A percentile compares a stretch with the other conserved stretches of the same genome.
These are phyloP conservation scores for Porites australiensis DNA, from an alignment of 64 coral and sea anemone genomes.

Conservation along the genomic window DNA sequence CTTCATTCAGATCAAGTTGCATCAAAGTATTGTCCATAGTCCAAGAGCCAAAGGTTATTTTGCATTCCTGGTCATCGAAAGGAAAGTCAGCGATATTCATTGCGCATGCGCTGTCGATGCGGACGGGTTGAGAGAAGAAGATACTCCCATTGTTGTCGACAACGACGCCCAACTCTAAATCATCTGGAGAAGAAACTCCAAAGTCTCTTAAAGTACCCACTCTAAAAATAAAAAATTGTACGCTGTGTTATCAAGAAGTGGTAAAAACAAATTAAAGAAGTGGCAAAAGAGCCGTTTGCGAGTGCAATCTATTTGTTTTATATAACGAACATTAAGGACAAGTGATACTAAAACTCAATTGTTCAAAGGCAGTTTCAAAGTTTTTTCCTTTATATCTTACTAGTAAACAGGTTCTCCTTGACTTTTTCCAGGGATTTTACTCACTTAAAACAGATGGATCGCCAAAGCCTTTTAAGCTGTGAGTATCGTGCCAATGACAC, in stretches of 20 bases:
- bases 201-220: constrained; percentile 52
- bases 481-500: too few species aligned
- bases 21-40: constrained; percentile 48
- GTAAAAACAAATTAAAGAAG: neutral
- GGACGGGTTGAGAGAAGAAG: constrained; percentile 62
- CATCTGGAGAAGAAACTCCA: constrained; percentile 49
- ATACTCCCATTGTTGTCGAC: constrained; percentile 35
- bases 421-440: too few species aligned
- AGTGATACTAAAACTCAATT: too few species aligned
- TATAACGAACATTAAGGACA: too few species aligned
- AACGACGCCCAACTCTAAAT: constrained; percentile 46
- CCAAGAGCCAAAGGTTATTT: constrained; percentile 82
- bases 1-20: constrained; percentile 2
- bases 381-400: too few species aligned
- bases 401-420: too few species aligned
- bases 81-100: constrained; percentile 79
- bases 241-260: neutral
- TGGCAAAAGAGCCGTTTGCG: too few species aligned
- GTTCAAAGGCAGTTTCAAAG: too few species aligned
- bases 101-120: constrained; percentile 73
- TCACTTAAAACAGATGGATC: too few species aligned
- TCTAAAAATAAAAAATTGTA: constrained; percentile 6
- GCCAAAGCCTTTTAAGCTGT: too few species aligned
- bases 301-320: too few species aligned
- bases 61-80: constrained; percentile 87